Conservation (phyloP, 2,113 vertebrate species). For the Craseonycteris thonglongyai region DNA sequence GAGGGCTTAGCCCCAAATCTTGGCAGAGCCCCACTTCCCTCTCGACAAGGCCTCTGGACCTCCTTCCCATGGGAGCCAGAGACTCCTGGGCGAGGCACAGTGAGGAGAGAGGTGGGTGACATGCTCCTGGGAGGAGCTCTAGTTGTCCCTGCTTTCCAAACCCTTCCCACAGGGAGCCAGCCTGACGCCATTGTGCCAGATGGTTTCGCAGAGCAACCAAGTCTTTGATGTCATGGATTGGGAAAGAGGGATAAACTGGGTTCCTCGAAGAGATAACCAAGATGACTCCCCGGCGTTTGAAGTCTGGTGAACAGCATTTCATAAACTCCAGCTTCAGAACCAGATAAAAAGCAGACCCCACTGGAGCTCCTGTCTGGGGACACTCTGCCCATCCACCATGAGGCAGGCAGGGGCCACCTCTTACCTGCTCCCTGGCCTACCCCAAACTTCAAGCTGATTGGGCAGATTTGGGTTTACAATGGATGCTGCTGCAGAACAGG, state of each 20-base stretch:
- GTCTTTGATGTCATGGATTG: constrained; percentile 71
- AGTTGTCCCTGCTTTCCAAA: constrained; percentile 64
- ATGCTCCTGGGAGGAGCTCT: constrained; percentile 49
- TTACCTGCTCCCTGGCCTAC: neutral
- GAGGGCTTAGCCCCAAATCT: constrained; percentile 53
- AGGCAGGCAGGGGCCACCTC: neutral
- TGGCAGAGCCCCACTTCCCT: constrained; percentile 63
- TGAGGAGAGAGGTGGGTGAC: constrained; percentile 40
- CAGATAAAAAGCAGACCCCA: constrained; percentile 15
- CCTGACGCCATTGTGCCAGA: constrained; percentile 16
- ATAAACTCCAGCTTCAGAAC: constrained; percentile 13
- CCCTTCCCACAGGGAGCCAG: constrained; percentile 39
- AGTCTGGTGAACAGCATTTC: neutral
- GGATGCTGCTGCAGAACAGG: neutral
- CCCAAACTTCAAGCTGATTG: neutral
- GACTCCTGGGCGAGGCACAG: constrained; percentile 30
- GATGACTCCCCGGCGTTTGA: constrained; percentile 39
- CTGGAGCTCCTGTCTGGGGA: neutral
- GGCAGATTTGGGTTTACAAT: neutral
- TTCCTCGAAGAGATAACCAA: constrained; percentile 45
- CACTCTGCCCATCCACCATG: accelerated
- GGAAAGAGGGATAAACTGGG: constrained; percentile 48
- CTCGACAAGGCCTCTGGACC: constrained; percentile 39
- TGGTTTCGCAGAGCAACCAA: constrained; percentile 34
- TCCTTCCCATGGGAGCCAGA: constrained; percentile 66